Percentiles rank a stretch among this genome's conserved stretches.
Evolutionary conservation across 1,140 invertebrate species (phyloP).

Genomic region (Meloidogyne floridensis): DNA sequence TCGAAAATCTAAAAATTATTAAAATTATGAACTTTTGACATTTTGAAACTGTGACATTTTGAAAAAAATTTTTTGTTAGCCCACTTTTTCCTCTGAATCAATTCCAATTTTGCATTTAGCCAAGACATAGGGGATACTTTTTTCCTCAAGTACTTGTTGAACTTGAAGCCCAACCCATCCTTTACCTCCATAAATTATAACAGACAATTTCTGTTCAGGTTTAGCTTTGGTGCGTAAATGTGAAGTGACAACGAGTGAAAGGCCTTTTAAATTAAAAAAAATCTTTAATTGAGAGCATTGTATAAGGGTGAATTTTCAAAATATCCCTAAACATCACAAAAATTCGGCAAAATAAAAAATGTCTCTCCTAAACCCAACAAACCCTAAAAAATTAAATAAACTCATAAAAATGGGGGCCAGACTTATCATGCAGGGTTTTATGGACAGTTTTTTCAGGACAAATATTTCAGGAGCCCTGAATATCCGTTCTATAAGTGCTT

Average conservation of each 20-base stretch:
- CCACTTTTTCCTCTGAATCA: slow-evolving; percentile 53
- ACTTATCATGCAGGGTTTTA: too few relatives aligned
- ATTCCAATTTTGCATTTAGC: slow-evolving; percentile 49
- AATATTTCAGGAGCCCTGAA: too few relatives aligned
- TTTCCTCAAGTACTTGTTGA: slow-evolving; percentile 40
- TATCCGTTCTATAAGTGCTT: too few relatives aligned
- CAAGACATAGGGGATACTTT: slow-evolving; percentile 41
- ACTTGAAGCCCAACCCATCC: slow-evolving; percentile 63
- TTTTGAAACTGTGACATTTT: background rate
- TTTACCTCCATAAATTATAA: slow-evolving; percentile 62
- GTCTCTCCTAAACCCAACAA: too few relatives aligned
- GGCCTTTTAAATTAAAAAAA: slow-evolving; percentile 38
- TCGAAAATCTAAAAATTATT: background rate
- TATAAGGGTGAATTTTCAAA: too few relatives aligned
- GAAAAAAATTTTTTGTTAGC: slow-evolving; percentile 3
- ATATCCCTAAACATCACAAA: too few relatives aligned
- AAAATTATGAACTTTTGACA: background rate
- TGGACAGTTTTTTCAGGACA: too few relatives aligned
- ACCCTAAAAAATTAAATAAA: too few relatives aligned
- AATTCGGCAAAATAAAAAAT: too few relatives aligned
- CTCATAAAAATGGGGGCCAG: too few relatives aligned
- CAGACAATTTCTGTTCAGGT: slow-evolving; percentile 52
- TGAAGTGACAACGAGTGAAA: slow-evolving; percentile 54
- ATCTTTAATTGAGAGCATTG: background rate
- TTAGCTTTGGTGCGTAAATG: slow-evolving; percentile 37